Percentiles rank a stretch among this genome's conserved stretches.
These are phyloP conservation scores for Aulostomus chinensis DNA, from an alignment of 2,797 vertebrate species.

Conservation along the genomic window DNA sequence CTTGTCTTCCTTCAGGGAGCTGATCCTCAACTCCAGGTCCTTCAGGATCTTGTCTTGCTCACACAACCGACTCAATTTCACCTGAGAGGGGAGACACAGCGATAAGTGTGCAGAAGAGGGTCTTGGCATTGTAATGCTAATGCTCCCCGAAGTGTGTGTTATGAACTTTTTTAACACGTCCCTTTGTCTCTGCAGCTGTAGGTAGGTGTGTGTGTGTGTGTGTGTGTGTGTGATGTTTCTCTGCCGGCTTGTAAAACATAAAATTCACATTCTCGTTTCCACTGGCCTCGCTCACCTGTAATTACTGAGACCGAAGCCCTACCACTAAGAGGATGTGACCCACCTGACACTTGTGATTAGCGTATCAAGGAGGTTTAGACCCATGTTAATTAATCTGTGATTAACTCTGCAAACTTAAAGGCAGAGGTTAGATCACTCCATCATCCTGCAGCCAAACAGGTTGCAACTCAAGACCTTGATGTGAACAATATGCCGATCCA, in stretches of 20 bases:
- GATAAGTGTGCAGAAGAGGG: background rate
- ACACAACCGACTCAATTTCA: constrained; percentile 92
- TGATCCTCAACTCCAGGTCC: constrained; percentile 90
- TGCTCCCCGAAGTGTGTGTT: background rate
- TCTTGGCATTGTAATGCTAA: background rate
- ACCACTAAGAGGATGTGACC: constrained; percentile 34
- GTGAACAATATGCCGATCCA: constrained; percentile 14
- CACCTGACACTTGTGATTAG: constrained; percentile 44
- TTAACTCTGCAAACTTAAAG: constrained; percentile 24
- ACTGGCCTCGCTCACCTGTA: constrained; percentile 7
- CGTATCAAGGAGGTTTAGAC: constrained; percentile 11
- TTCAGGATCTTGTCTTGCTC: constrained; percentile 95
- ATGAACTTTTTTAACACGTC: constrained; percentile 26
- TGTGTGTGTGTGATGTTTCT: background rate
- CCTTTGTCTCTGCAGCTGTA: constrained; percentile 8
- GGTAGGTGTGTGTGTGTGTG: background rate
- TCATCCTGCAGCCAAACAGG: constrained; percentile 2
- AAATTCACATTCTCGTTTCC: background rate
- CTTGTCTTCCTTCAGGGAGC: constrained; percentile 95
- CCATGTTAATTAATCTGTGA: constrained; percentile 40
- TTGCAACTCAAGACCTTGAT: constrained; percentile 7
- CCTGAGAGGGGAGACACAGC: constrained; percentile 77
- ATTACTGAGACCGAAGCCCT: constrained; percentile 40
- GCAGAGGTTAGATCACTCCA: constrained; percentile 25
- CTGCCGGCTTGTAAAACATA: constrained; percentile 5